Percentiles rank a stretch among this genome's conserved stretches.
These are phyloP conservation scores for Hydriomena furcata DNA, from an alignment of 2,888 invertebrate genomes.

Conservation along the genomic window DNA sequence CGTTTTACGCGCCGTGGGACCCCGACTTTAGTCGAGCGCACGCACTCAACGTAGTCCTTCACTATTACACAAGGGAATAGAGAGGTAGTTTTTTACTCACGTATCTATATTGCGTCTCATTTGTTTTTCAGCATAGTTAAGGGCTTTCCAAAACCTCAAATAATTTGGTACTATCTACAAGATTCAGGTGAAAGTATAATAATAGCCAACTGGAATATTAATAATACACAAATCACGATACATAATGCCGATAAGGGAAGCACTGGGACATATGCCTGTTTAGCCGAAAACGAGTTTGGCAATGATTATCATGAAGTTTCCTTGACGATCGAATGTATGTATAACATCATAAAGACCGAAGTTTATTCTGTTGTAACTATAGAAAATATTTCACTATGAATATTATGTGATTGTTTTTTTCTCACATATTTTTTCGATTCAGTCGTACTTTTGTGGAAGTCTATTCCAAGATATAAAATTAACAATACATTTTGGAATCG, in stretches of 20 bases:
- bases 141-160: slow-evolving; percentile 14
- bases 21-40: too few species aligned
- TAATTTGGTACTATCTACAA: slow-evolving; percentile 4
- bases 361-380: background rate
- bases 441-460: too few species aligned
- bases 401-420: too few species aligned
- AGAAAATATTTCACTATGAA: too few species aligned
- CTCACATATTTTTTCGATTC: too few species aligned
- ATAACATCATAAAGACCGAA: too few species aligned
- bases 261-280: slow-evolving; percentile 5
- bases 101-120: background rate
- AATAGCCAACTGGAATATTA: slow-evolving; percentile 2
- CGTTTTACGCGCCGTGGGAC: too few species aligned
- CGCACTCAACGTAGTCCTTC: too few species aligned
- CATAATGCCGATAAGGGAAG: background rate
- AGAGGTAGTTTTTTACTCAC: too few species aligned
- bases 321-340: slow-evolving; percentile 11
- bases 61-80: too few species aligned
- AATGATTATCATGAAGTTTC: slow-evolving; percentile 5
- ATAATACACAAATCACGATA: background rate
- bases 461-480: too few species aligned
- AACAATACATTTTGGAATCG: too few species aligned
- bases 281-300: slow-evolving; percentile 7
- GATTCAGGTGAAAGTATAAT: background rate
- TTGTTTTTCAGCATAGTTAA: slow-evolving; percentile 15